Conservation (phyloP, 2,113 vertebrate genomes). For the Apeltes quadracus region DNA sequence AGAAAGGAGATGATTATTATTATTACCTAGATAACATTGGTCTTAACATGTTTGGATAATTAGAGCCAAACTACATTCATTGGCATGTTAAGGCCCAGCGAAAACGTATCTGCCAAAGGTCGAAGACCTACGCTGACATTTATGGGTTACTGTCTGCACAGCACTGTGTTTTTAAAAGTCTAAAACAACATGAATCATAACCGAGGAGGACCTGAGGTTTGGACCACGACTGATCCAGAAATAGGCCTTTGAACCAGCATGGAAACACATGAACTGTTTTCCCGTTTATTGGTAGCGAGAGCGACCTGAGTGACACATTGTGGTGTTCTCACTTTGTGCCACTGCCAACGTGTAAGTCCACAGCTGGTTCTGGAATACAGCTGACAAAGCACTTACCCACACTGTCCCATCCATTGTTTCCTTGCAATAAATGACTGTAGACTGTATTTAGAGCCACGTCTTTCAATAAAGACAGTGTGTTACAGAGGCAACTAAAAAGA, state of each 20-base stretch:
- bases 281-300: conserved; percentile 54
- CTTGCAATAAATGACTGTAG: conserved; percentile 6
- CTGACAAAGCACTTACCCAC: conserved; percentile 25
- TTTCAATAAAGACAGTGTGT: neutral
- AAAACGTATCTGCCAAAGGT: conserved; percentile 13
- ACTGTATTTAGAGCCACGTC: neutral
- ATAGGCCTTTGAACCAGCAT: conserved; percentile 61
- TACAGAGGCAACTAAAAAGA: neutral
- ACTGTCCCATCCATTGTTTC: neutral
- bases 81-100: conserved; percentile 21
- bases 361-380: conserved; percentile 33
- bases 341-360: conserved; percentile 26
- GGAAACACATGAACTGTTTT: conserved; percentile 67
- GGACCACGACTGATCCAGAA: conserved; percentile 63
- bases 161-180: conserved; percentile 46
- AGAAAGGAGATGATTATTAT: neutral
- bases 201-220: conserved; percentile 52
- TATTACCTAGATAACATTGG: neutral
- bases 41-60: conserved; percentile 16
- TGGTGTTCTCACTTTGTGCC: conserved; percentile 31
- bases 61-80: conserved; percentile 1
- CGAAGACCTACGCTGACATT: conserved; percentile 43
- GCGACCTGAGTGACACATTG: conserved; percentile 44
- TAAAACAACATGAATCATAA: conserved; percentile 55
- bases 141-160: conserved; percentile 55